A percentile compares a stretch with the other conserved stretches of the same genome.
Conservation (phyloP, 2,797 vertebrate genomes). For the Crax fasciolata region DNA sequence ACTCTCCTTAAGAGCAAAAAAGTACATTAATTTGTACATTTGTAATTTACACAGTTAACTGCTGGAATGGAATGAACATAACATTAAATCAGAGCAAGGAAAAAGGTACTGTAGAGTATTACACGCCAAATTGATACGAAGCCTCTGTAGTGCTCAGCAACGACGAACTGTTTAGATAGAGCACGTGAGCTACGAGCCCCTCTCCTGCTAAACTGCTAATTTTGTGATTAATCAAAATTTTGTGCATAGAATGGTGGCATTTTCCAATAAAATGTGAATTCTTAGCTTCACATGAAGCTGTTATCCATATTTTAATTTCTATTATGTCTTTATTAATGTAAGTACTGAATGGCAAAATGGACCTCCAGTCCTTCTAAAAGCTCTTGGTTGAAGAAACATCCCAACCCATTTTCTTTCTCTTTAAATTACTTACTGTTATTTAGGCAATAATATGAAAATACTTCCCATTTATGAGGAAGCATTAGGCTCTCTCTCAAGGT, state of each 20-base stretch:
- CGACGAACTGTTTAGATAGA: neutral
- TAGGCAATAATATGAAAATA: constrained; percentile 24
- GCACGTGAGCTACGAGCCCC: neutral
- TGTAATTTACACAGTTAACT: neutral
- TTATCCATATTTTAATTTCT: neutral
- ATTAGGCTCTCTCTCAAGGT: constrained; percentile 28
- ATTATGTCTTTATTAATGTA: neutral
- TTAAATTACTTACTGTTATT: neutral
- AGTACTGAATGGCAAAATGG: neutral
- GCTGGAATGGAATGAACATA: neutral
- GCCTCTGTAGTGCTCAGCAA: neutral
- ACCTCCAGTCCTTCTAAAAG: neutral
- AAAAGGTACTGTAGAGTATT: neutral
- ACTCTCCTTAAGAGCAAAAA: neutral
- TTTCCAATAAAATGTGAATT: constrained; percentile 5
- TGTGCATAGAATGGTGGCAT: neutral
- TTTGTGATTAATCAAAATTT: neutral
- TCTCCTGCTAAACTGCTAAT: neutral
- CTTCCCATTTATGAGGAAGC: constrained; percentile 31
- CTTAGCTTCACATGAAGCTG: neutral
- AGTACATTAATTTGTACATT: neutral
- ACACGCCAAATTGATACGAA: neutral
- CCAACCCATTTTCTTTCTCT: neutral
- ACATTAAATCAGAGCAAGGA: neutral
- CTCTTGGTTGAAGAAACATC: neutral